Percentiles rank a stretch among this genome's conserved stretches.
Conservation (phyloP, 1,140 invertebrate genomes). For the Drosophila auraria region DNA sequence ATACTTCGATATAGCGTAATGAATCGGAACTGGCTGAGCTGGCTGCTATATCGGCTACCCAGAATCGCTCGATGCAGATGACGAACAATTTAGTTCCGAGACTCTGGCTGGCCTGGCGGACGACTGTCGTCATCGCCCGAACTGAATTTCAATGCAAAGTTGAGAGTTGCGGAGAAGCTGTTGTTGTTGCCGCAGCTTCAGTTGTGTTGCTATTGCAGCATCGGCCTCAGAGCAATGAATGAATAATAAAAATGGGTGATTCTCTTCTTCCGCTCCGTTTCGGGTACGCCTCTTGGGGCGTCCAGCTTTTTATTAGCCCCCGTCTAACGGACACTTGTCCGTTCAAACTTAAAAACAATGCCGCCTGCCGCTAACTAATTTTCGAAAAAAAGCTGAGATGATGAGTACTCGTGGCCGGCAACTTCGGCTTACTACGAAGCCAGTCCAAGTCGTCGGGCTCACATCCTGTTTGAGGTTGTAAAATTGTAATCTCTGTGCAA, state of each 20-base stretch:
- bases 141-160: conserved; percentile 70
- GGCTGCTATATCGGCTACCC: conserved; percentile 21
- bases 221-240: conserved; percentile 21
- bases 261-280: conserved; percentile 59
- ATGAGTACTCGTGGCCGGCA: conserved; percentile 7
- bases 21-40: conserved; percentile 26
- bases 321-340: conserved; percentile 38
- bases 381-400: conserved; percentile 21
- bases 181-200: conserved; percentile 8
- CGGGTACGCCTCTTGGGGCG: conserved; percentile 9
- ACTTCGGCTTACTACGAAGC: conserved; percentile 5
- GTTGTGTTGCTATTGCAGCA: conserved; percentile 15
- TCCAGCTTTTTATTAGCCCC: conserved; percentile 28
- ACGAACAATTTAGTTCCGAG: conserved; percentile 60
- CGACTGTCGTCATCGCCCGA: conserved; percentile 73
- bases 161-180: conserved; percentile 37
- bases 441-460: conserved; percentile 10
- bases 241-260: conserved; percentile 64
- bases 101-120: conserved; percentile 36
- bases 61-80: conserved; percentile 46
- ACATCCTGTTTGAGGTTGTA: conserved; percentile 42
- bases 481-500: conserved; percentile 13
- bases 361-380: conserved; percentile 28
- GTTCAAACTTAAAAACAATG: conserved; percentile 12
- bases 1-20: not conserved